These are phyloP conservation scores for Pissodes strobi DNA, from an alignment of 1,140 invertebrate genomes.

Conservation along the genomic window DNA sequence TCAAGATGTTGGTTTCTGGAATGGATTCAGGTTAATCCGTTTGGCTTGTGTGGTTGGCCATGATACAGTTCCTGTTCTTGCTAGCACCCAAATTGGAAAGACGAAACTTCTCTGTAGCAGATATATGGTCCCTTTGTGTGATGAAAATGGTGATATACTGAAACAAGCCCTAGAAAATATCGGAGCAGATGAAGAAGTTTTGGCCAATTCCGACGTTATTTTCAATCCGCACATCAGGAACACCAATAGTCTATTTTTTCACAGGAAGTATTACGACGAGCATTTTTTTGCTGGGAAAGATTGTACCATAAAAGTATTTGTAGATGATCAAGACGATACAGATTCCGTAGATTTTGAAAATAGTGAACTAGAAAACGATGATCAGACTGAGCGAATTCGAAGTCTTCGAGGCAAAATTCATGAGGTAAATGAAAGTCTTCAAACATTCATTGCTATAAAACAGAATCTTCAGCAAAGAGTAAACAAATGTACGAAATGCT, in stretches of 20 bases:
- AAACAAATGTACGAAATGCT: constrained; percentile 26
- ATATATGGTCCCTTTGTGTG: constrained; percentile 38
- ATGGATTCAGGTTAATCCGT: constrained; percentile 53
- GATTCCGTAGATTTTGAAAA: not conserved
- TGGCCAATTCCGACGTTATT: constrained; percentile 25
- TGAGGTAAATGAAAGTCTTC: constrained; percentile 13
- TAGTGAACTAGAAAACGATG: not conserved
- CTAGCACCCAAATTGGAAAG: constrained; percentile 30
- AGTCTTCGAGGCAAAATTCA: constrained; percentile 12
- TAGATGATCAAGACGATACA: not conserved
- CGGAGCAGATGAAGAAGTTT: constrained; percentile 19
- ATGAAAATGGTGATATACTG: constrained; percentile 20
- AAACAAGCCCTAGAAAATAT: constrained; percentile 33
- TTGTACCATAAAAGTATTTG: constrained; percentile 40
- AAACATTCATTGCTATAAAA: not conserved
- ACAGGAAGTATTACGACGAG: constrained; percentile 39
- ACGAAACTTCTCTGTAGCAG: constrained; percentile 40
- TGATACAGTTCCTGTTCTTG: constrained; percentile 38
- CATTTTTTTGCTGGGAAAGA: constrained; percentile 34
- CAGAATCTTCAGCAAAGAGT: constrained; percentile 4
- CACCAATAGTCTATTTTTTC: constrained; percentile 45
- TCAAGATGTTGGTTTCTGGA: constrained; percentile 61
- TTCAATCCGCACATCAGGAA: constrained; percentile 43
- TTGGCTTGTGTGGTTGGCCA: constrained; percentile 39
- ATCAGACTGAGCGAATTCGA: not conserved